Base-by-base conservation (phyloP, 2,113 vertebrate species). In the Albula goreensis region DNA sequence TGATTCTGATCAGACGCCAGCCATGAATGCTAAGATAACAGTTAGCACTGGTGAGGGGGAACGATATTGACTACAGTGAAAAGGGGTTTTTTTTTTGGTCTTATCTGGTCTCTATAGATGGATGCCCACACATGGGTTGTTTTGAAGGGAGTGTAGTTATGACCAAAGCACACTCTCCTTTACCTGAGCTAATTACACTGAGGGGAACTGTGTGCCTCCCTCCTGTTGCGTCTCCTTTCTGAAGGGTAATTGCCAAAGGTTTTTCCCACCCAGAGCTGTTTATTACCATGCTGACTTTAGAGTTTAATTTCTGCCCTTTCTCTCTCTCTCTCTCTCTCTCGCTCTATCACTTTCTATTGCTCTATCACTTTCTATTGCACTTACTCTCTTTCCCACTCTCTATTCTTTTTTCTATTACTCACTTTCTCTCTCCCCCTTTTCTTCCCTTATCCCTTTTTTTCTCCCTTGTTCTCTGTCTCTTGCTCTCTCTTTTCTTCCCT, bases 271-370 rank as follows among this genome's bases (percentile, higher is more conserved):
- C 48, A 22, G 53, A 50, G 50, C 78, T 51, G 50, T 66, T 52
- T 81, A 66, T 81, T 85, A 80, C 56, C 48, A 22, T 51, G 78
- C 13, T 80, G 78, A 66, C 66, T 85, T 85, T 48, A 10, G 22
- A 1, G 56, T 19, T 60, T 79, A 10, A 50, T 50, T 51, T 56
- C 15, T 52, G 11, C 8, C 2, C 50, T 15, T 19, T 25, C 19
- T 25, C 4, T 10, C 70, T 77, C 22, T 25, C 70, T 77, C 70
- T 31, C 22, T 25, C 70, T 12, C 56, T n/a, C n/a, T n/a, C n/a
- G n/a, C n/a, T n/a, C n/a, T n/a, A n/a, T n/a, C n/a, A n/a, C n/a
- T n/a, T n/a, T n/a, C n/a, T n/a, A n/a, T n/a, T n/a, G n/a, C n/a
- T n/a, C n/a, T n/a, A n/a, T n/a, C n/a, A n/a, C n/a, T n/a, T n/a